These are phyloP conservation scores for Hypolimnas misippus DNA, from an alignment of 2,888 invertebrate species.

Conservation along the genomic window DNA sequence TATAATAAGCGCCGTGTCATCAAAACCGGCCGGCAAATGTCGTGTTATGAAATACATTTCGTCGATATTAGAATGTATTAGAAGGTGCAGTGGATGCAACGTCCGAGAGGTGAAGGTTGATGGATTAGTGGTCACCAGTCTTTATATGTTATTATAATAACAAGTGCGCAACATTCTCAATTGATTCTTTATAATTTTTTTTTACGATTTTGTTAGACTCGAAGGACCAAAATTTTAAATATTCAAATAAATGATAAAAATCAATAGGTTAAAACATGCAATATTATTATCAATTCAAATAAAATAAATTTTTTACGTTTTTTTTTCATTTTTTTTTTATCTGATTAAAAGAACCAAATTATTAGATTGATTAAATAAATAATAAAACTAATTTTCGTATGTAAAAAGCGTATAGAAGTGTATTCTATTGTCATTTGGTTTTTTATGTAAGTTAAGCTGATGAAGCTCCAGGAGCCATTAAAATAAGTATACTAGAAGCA, in stretches of 20 bases:
- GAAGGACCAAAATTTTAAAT: not conserved
- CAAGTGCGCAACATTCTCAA: not conserved
- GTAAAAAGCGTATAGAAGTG: too few relatives aligned
- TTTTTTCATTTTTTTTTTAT: too few relatives aligned
- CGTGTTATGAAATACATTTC: constrained; percentile 25
- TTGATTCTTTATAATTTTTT: not conserved
- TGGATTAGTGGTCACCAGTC: constrained; percentile 22
- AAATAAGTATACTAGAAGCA: not conserved
- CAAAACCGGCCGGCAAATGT: constrained; percentile 13
- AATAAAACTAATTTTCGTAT: too few relatives aligned
- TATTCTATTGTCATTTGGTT: not conserved
- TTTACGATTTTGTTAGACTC: not conserved
- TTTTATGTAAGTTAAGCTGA: too few relatives aligned
- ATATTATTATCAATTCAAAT: too few relatives aligned
- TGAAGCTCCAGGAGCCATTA: not conserved
- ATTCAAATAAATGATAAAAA: too few relatives aligned
- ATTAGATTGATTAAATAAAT: too few relatives aligned
- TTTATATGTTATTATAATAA: constrained; percentile 8
- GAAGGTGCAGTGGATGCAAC: constrained; percentile 34
- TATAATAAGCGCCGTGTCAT: constrained; percentile 3
- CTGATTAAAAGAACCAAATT: too few relatives aligned
- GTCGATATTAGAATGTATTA: constrained; percentile 40
- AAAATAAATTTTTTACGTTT: too few relatives aligned
- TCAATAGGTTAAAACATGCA: too few relatives aligned
- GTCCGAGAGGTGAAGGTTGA: constrained; percentile 38